A percentile compares a stretch with the other conserved stretches of the same genome.
These are phyloP conservation scores for Schizothorax lantsangensis DNA, from an alignment of 2,797 vertebrate genomes.

Conservation along the genomic window DNA sequence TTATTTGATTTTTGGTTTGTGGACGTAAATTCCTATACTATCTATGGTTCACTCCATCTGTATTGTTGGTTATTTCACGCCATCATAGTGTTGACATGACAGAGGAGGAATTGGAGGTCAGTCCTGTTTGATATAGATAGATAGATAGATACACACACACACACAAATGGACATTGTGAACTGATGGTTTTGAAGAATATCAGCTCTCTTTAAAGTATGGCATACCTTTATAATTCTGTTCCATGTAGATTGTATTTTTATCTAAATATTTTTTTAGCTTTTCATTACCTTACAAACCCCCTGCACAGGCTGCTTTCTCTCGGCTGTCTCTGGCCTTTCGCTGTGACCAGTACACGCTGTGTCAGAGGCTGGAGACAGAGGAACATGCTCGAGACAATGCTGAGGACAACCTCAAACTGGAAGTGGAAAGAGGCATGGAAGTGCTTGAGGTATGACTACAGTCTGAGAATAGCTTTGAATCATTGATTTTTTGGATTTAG, in stretches of 20 bases:
- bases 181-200: not conserved
- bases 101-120: constrained; percentile 80
- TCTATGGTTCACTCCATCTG: not conserved
- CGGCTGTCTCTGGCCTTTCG: constrained; percentile 76
- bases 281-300: not conserved
- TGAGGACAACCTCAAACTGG: constrained; percentile 85
- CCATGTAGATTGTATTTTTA: not conserved
- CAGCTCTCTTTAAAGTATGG: not conserved
- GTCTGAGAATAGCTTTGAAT: not conserved
- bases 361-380: constrained; percentile 83
- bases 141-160: not conserved
- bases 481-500: no score
- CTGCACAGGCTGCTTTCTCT: constrained; percentile 71
- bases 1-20: not conserved
- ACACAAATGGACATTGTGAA: not conserved
- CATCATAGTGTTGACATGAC: constrained; percentile 75
- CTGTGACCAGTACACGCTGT: constrained; percentile 81
- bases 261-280: not conserved
- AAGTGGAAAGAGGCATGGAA: constrained; percentile 80
- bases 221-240: not conserved
- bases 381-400: constrained; percentile 83
- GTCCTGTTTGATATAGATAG: not conserved
- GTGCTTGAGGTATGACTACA: constrained; percentile 79
- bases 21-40: not conserved
- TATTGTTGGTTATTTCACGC: not conserved